phyloP scores from a whole-genome alignment of 2,113 vertebrate species.

The Petaurus breviceps region DNA sequence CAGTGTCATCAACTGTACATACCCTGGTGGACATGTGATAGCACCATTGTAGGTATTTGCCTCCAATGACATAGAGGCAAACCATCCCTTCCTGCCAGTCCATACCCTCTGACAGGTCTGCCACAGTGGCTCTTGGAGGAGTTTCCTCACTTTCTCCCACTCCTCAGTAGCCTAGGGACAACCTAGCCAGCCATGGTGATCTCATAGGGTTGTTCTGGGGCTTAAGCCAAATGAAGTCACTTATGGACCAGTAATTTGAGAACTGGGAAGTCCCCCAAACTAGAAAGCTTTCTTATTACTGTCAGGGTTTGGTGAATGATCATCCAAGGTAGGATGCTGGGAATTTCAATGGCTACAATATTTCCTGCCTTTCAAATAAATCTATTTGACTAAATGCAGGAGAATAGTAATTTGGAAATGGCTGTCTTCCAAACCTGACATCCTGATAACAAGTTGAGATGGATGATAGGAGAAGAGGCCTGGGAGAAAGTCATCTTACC shows the following conservation, averaged over 20 bases:
- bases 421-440: background rate
- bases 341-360: background rate
- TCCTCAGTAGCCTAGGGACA: background rate
- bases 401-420: conserved; percentile 55
- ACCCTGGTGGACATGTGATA: background rate
- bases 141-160: background rate
- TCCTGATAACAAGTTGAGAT: conserved; percentile 37
- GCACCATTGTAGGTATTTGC: background rate
- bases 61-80: background rate
- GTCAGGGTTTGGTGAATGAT: background rate
- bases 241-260: conserved; percentile 10
- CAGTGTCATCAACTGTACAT: background rate
- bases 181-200: background rate
- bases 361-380: conserved; percentile 2
- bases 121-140: background rate
- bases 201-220: background rate
- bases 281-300: background rate
- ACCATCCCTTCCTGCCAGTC: background rate
- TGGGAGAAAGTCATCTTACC: conserved; percentile 28
- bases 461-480: background rate
- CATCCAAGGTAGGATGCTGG: background rate
- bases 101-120: background rate
- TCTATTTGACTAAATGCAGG: conserved; percentile 36
- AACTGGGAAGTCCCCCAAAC: background rate
- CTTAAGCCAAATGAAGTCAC: conserved; percentile 9